These are phyloP conservation scores for Ornithoptera priamus DNA, from an alignment of 2,888 invertebrate species.

Conservation along the genomic window DNA sequence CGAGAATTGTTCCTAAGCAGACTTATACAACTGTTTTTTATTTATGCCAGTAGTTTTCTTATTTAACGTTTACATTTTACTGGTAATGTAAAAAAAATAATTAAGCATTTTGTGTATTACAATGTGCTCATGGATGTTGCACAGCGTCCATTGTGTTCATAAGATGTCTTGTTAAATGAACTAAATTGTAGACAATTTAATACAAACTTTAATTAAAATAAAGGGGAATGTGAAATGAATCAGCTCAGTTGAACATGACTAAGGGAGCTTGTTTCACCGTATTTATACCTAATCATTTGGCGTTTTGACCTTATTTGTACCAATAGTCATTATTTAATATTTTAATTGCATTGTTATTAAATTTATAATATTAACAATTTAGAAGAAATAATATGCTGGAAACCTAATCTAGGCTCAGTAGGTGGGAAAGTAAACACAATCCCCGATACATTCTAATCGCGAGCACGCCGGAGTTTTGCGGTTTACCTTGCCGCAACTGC, in stretches of 20 bases:
- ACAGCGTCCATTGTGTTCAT: not conserved
- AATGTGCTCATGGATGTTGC: not conserved
- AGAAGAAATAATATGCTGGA: too few relatives aligned
- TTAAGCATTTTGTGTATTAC: not conserved
- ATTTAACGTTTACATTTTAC: not conserved
- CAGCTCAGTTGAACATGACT: conserved; percentile 11
- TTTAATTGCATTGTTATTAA: not conserved
- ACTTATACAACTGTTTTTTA: too few relatives aligned
- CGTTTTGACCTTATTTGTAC: not conserved
- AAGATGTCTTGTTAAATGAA: conserved; percentile 1
- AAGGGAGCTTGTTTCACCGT: conserved; percentile 11
- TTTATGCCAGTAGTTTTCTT: too few relatives aligned
- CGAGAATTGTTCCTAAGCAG: too few relatives aligned
- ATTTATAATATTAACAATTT: not conserved
- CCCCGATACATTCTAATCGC: conserved; percentile 21
- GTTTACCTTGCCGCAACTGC: conserved; percentile 32
- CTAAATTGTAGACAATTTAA: conserved; percentile 14
- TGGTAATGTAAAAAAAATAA: not conserved
- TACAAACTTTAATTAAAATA: conserved; percentile 21
- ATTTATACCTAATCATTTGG: not conserved
- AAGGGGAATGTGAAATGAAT: conserved; percentile 26
- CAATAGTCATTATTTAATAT: not conserved
- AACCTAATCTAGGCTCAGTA: not conserved
- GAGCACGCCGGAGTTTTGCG: conserved; percentile 25
- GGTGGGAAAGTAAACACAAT: conserved; percentile 17